phyloP scores from a whole-genome alignment of 2,113 vertebrate genomes.

The Narcine bancroftii region DNA sequence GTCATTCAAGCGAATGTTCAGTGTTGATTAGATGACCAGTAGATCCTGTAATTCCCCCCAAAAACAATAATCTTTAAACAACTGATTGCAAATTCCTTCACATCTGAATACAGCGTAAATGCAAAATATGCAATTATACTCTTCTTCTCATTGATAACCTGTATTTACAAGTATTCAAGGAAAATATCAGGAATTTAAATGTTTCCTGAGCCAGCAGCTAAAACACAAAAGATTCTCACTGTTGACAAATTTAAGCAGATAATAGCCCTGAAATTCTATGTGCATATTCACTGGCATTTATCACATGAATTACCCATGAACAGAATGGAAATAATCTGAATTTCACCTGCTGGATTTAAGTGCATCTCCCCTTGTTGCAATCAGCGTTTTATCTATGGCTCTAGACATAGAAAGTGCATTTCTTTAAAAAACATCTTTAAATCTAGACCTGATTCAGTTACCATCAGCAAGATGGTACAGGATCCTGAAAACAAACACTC shows the following conservation, averaged over 20 bases:
- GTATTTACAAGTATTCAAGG: neutral
- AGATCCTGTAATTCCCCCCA: neutral
- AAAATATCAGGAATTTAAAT: neutral
- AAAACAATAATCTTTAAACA: neutral
- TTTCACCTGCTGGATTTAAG: neutral
- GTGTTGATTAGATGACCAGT: neutral
- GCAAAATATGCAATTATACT: neutral
- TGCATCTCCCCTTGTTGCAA: neutral
- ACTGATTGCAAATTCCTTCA: no score
- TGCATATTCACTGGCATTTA: neutral
- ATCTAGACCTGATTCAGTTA: no score
- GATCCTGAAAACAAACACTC: no score
- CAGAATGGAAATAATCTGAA: neutral
- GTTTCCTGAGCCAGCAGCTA: neutral
- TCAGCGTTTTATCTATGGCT: neutral
- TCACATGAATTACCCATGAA: slow-evolving; percentile 26
- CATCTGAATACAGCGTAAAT: no score
- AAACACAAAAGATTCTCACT: neutral
- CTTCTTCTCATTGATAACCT: neutral
- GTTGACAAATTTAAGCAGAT: neutral
- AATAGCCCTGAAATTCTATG: neutral
- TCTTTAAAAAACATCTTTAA: neutral
- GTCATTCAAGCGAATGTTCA: neutral
- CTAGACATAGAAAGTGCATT: neutral
- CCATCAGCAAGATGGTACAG: no score